phyloP scores from a whole-genome alignment of 2,797 vertebrate species.

The Lerista edwardsae region DNA sequence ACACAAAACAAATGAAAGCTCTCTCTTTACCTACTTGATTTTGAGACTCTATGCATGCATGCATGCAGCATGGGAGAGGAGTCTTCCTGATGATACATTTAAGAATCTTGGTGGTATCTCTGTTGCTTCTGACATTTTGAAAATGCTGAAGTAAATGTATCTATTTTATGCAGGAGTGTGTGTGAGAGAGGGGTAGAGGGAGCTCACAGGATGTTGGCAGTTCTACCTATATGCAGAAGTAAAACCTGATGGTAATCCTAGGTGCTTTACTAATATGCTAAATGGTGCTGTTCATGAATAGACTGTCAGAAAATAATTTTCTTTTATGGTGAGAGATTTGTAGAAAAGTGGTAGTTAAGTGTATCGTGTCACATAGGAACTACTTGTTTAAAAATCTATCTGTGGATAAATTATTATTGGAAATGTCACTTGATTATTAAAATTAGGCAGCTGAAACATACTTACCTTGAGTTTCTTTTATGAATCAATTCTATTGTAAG shows the following conservation, averaged over 20 bases:
- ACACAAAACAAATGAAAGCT: not conserved
- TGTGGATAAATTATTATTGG: constrained; percentile 12
- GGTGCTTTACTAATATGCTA: not conserved
- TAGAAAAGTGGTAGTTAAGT: constrained; percentile 1
- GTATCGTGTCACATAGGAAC: not conserved
- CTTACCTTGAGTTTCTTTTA: not conserved
- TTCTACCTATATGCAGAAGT: not conserved
- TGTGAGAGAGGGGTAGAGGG: not conserved
- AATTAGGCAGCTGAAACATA: not conserved
- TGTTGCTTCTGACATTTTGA: not conserved
- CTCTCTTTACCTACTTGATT: not conserved
- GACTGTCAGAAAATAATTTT: constrained; percentile 1
- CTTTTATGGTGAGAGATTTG: constrained; percentile 1
- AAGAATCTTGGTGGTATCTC: not conserved
- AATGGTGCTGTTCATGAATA: not conserved
- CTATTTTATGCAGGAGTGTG: not conserved
- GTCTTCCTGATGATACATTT: not conserved
- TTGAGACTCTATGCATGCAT: not conserved
- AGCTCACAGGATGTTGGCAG: not conserved
- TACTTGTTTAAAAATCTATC: constrained; percentile 20
- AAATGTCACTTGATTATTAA: not conserved
- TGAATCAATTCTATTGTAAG: not conserved
- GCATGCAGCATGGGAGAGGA: not conserved
- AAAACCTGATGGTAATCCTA: not conserved
- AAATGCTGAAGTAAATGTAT: not conserved